Evolutionary conservation across 2,113 vertebrate species (phyloP).

Genomic region (Rhea americana): DNA sequence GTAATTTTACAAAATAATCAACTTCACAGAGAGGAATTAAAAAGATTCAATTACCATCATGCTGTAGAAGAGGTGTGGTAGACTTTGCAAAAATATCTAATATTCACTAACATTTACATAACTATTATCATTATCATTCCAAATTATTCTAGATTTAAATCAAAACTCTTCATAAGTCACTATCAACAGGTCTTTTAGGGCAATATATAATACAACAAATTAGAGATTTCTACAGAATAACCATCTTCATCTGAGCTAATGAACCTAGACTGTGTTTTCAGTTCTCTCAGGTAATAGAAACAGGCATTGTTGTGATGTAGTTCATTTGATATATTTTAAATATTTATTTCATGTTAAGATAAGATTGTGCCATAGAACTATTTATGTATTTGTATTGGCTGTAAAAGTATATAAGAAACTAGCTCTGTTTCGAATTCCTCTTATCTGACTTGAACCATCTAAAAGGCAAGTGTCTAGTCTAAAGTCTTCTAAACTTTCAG

Average conservation of each 20-base stretch:
- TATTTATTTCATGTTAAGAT: neutral
- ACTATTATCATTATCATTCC: neutral
- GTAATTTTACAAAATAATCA: conserved; percentile 40
- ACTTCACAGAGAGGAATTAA: neutral
- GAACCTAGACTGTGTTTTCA: neutral
- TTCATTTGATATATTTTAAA: neutral
- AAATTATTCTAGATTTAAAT: neutral
- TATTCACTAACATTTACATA: neutral
- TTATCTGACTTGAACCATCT: neutral
- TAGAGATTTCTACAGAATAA: neutral
- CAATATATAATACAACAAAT: neutral
- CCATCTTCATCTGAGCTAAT: neutral
- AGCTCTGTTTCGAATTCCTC: neutral
- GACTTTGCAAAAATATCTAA: neutral
- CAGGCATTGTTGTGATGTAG: neutral
- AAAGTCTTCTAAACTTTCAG: neutral
- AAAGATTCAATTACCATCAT: neutral
- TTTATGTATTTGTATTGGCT: neutral
- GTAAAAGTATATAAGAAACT: neutral
- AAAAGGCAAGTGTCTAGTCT: neutral
- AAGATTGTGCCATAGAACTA: neutral
- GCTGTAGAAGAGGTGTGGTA: neutral
- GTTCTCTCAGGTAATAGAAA: neutral
- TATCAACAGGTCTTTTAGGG: neutral
- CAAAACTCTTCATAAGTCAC: neutral